Percentiles rank a stretch among this genome's conserved stretches.
phyloP scores from a whole-genome alignment of 23 tunicate species.

The Aplidium turbinatum region DNA sequence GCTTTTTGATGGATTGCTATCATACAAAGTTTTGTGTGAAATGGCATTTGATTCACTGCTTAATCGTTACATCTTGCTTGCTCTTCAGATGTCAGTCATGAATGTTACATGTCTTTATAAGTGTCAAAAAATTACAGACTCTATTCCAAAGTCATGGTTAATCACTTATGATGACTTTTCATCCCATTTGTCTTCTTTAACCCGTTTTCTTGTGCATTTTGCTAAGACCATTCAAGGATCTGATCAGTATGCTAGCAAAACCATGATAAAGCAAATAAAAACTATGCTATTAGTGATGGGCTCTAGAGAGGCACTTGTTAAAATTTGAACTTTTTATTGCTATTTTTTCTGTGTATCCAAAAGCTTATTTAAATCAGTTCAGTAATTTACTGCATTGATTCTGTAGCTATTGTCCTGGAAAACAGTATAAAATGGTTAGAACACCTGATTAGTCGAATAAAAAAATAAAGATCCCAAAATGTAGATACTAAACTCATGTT shows the following conservation, averaged over 20 bases:
- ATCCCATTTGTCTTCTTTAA: conserved; percentile 39
- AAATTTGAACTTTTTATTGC: not conserved
- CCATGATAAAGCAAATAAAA: conserved; percentile 40
- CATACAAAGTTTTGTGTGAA: conserved; percentile 54
- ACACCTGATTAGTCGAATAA: no score
- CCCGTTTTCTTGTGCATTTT: conserved; percentile 62
- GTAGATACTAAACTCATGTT: no score
- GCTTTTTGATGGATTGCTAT: conserved; percentile 58
- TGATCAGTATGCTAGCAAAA: not conserved
- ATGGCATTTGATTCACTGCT: conserved; percentile 78
- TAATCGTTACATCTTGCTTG: conserved; percentile 77
- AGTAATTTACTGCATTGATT: no score
- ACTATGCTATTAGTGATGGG: conserved; percentile 35
- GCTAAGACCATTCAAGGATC: conserved; percentile 28
- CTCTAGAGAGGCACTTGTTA: conserved; percentile 22
- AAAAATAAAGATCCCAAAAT: no score
- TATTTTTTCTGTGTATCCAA: not conserved
- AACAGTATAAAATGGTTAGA: no score
- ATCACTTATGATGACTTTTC: conserved; percentile 22
- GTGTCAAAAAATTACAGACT: conserved; percentile 43
- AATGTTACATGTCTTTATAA: conserved; percentile 47
- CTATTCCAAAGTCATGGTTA: conserved; percentile 74
- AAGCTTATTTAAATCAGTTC: no score
- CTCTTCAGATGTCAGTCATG: conserved; percentile 62
- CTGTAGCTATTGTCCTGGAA: no score